Evolutionary conservation across 2,888 invertebrate genomes (phyloP), one percentile per base, ranked within the genome.

Genomic region (Ectropis crepuscularia): DNA sequence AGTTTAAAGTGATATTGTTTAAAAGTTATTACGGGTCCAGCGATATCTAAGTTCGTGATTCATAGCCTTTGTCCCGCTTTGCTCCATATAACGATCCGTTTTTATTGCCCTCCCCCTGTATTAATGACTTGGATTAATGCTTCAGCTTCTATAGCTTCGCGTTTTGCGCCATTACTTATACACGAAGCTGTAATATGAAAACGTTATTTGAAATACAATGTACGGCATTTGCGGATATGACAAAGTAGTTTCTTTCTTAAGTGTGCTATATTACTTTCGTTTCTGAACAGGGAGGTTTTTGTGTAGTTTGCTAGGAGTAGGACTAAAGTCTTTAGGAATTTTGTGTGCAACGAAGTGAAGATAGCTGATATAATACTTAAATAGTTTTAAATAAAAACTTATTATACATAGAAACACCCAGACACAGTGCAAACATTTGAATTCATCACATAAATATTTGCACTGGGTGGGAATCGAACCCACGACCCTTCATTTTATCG

Each of bases 121-220:
- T 63, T 68, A 72, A 70, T 67, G 65, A 38, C 49, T 54, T 51
- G 45, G 55, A 62, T 70, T 65, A 67, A 67, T 67, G 61, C 55
- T 59, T 50, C 51, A 28, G 57, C 54, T 63, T 54, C 59, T 54
- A 51, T 53, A 62, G 43, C 64, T 58, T 61, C 39, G 45, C 47
- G 51, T 38, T 70, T 63, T 64, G 12, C 61, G 12, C 16, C 39
- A 57, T 60, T 59, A 60, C 47, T 57, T 53, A 63, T 69, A 51
- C 12, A 10, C 41, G 51, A 41, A 5, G 37, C 38, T 12, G 47
- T 55, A 43, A 54, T 54, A 55, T n/a, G 47, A 50, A 50, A 38
- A 12, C 42, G 49, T 50, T 50, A 37, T 58, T 50, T 39, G 16
- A 41, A 43, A 12, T 58, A 50, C 43, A 51, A 51, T 55, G 55